Conservation (phyloP, 2,888 invertebrate genomes). For the Drosophila parthenogenetica region DNA sequence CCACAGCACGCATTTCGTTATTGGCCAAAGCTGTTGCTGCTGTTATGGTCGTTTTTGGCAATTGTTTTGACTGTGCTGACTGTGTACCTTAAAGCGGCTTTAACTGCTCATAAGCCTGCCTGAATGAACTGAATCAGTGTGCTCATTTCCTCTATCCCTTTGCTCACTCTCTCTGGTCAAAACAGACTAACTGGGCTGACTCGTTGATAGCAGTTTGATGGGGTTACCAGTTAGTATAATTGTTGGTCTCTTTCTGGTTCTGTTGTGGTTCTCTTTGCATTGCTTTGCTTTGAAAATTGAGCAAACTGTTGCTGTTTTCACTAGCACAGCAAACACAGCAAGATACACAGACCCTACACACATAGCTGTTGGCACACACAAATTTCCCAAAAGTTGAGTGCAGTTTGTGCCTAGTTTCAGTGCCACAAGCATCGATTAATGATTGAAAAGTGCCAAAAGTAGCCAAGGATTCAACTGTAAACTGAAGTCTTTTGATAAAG, state of each 20-base stretch:
- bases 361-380: not conserved
- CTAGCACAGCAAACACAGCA: constrained; percentile 17
- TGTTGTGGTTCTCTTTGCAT: constrained; percentile 32
- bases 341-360: not conserved
- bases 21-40: constrained; percentile 32
- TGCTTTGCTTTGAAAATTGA: constrained; percentile 45
- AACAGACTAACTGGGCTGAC: constrained; percentile 26
- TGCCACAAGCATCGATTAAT: constrained; percentile 1
- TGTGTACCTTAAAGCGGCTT: constrained; percentile 70
- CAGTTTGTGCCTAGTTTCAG: not conserved
- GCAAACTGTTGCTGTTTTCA: constrained; percentile 60
- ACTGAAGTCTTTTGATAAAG: not conserved
- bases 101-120: constrained; percentile 68
- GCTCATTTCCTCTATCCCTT: not conserved
- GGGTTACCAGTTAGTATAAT: constrained; percentile 51
- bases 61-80: constrained; percentile 30
- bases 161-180: not conserved
- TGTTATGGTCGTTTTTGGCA: constrained; percentile 38
- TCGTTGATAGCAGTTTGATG: constrained; percentile 40
- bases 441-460: constrained; percentile 7
- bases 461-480: not conserved
- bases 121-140: constrained; percentile 44
- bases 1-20: constrained; percentile 47
- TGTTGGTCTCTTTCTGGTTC: constrained; percentile 38
- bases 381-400: constrained; percentile 1